These are phyloP conservation scores for Morpho achilles DNA, from an alignment of 2,888 invertebrate species.

Conservation along the genomic window DNA sequence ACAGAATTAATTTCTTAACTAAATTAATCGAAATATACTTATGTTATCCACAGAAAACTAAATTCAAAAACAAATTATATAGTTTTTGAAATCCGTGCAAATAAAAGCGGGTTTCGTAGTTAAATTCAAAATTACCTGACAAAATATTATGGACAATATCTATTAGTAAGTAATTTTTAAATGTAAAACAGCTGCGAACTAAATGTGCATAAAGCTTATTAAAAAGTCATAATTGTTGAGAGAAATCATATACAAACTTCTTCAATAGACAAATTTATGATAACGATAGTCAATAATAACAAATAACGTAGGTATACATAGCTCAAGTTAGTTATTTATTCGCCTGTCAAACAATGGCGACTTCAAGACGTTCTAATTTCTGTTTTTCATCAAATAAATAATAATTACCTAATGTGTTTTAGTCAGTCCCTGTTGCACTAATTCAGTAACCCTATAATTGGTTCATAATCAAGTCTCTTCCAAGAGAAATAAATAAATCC, in stretches of 20 bases:
- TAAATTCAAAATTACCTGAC: too few species aligned
- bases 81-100: too few species aligned
- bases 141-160: background rate
- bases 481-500: slow-evolving; percentile 63
- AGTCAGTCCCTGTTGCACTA: slow-evolving; percentile 69
- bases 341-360: slow-evolving; percentile 76
- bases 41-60: too few species aligned
- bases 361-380: slow-evolving; percentile 53
- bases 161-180: slow-evolving; percentile 2
- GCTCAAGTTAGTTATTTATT: slow-evolving; percentile 41
- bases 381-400: slow-evolving; percentile 42
- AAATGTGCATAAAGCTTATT: slow-evolving; percentile 1
- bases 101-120: too few species aligned
- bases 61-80: too few species aligned
- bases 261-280: slow-evolving; percentile 22
- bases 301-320: slow-evolving; percentile 38
- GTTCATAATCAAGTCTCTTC: slow-evolving; percentile 69
- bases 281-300: slow-evolving; percentile 41
- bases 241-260: background rate
- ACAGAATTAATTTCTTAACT: too few species aligned
- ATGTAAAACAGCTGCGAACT: slow-evolving; percentile 12
- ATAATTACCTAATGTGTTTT: slow-evolving; percentile 72
- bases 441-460: slow-evolving; percentile 63
- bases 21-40: too few species aligned
- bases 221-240: slow-evolving; percentile 1